Evolutionary conservation across 2,113 vertebrate species (phyloP).

Genomic region (Trichomycterus rosablanca): DNA sequence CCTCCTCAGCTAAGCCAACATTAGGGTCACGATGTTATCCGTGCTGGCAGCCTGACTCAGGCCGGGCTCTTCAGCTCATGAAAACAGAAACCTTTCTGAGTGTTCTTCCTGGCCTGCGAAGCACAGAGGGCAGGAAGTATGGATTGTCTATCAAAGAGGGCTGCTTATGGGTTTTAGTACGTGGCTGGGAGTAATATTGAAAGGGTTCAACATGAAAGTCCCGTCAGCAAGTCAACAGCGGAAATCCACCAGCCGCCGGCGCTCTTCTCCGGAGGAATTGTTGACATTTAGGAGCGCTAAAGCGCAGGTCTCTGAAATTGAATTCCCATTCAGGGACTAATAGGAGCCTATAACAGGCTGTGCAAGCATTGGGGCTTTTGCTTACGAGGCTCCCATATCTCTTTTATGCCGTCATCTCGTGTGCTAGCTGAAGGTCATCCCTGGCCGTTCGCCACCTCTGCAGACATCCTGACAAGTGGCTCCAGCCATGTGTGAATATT

Average conservation of each 20-base stretch:
- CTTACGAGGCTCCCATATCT: slow-evolving; percentile 37
- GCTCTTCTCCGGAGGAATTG: slow-evolving; percentile 27
- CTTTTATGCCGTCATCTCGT: slow-evolving; percentile 34
- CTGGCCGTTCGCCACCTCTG: slow-evolving; percentile 56
- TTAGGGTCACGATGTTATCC: slow-evolving; percentile 30
- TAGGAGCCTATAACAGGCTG: slow-evolving; percentile 37
- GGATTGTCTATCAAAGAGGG: slow-evolving; percentile 13
- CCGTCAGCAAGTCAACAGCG: slow-evolving; percentile 10
- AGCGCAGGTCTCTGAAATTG: slow-evolving; percentile 26
- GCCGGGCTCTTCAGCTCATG: slow-evolving; percentile 4
- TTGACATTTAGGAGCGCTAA: slow-evolving; percentile 42
- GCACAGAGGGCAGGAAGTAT: slow-evolving; percentile 1
- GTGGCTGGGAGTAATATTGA: slow-evolving; percentile 20
- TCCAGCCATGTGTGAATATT: slow-evolving; percentile 53
- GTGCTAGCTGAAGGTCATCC: slow-evolving; percentile 57
- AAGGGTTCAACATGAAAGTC: slow-evolving; percentile 16
- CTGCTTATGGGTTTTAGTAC: neutral
- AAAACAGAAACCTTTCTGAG: neutral
- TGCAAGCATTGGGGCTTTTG: slow-evolving; percentile 23
- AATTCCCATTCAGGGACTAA: slow-evolving; percentile 36
- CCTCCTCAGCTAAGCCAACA: slow-evolving; percentile 23
- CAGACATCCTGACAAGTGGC: slow-evolving; percentile 53
- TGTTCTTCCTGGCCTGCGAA: neutral
- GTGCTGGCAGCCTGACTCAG: neutral
- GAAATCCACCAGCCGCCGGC: slow-evolving; percentile 31